Conservation (phyloP, 2,888 invertebrate species). For the Periphyllus acericola region DNA sequence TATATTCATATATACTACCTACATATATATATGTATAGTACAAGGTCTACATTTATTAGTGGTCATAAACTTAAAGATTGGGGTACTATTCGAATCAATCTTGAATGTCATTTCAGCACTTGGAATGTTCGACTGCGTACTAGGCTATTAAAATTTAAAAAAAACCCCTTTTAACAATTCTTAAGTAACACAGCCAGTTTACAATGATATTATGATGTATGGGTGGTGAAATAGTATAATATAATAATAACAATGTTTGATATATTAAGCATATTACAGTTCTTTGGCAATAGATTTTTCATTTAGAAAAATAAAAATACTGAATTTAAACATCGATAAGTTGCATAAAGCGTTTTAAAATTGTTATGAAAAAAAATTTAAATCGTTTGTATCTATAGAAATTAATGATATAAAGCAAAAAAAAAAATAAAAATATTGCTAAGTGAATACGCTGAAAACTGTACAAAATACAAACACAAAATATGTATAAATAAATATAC, state of each 20-base stretch:
- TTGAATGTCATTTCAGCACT: neutral
- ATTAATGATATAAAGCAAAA: neutral
- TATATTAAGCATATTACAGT: neutral
- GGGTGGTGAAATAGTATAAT: neutral
- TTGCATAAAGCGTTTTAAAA: too few relatives aligned
- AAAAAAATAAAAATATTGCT: neutral
- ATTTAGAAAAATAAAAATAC: neutral
- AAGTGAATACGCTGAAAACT: slow-evolving; percentile 43
- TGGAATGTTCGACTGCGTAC: neutral
- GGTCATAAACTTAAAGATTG: slow-evolving; percentile 15
- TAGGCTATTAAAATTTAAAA: neutral
- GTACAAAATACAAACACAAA: slow-evolving; percentile 7
- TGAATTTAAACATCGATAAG: too few relatives aligned
- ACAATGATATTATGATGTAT: neutral
- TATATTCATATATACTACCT: neutral
- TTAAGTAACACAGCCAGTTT: neutral
- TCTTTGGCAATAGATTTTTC: neutral
- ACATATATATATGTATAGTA: neutral
- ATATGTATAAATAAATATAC: neutral
- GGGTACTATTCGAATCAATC: neutral
- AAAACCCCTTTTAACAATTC: neutral
- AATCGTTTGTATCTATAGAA: slow-evolving; percentile 21
- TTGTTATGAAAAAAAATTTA: neutral
- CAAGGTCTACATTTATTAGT: neutral
- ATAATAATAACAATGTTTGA: neutral